Evolutionary conservation across 1,140 invertebrate species (phyloP), one percentile per base, ranked within the genome.

Genomic region (Aphelenchoides avenae): DNA sequence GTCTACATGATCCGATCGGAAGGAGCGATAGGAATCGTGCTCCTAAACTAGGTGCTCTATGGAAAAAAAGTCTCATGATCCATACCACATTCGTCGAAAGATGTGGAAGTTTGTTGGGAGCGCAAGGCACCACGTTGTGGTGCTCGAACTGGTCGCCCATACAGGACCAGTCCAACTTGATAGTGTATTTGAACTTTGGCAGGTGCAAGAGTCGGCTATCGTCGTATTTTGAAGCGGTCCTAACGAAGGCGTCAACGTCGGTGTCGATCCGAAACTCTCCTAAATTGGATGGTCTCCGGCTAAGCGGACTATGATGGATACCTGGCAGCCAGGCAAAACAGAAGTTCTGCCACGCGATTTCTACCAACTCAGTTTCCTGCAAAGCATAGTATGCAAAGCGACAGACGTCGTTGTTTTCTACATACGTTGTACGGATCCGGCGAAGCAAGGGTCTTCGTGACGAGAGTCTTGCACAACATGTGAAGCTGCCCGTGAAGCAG

Each of bases 301-400:
- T n/a, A n/a, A n/a, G n/a, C n/a, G n/a, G n/a, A 34, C 30, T 24
- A 58, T n/a, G 49, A 41, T 76, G 78, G 64, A 78, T 80, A 83
- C 89, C 91, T 79, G 91, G 92, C 0, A 89, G 91, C 91, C 92
- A 96, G 68, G 97, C 90, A 67, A 97, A 85, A 18, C 87, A 86
- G 0, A 93, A 82, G 63, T 89, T 85, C 5, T 84, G 86, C 91
- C 93, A 98, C 0, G 89, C 88, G 18, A 95, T 81, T 78, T 97
- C 93, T 89, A 99, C 95, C 79, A 97, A 88, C 78, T 99, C 94
- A 0, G 93, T 97, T 0, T 89, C 92, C 76, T 98, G 98, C 75
- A 96, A 97, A 0, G 94, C 94, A 82, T 98, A n/a, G n/a, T n/a
- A n/a, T n/a, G n/a, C n/a, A n/a, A n/a, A n/a, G n/a, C n/a, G n/a